Conservation (phyloP, 1,140 invertebrate species). For the Frieseomelitta varia region DNA sequence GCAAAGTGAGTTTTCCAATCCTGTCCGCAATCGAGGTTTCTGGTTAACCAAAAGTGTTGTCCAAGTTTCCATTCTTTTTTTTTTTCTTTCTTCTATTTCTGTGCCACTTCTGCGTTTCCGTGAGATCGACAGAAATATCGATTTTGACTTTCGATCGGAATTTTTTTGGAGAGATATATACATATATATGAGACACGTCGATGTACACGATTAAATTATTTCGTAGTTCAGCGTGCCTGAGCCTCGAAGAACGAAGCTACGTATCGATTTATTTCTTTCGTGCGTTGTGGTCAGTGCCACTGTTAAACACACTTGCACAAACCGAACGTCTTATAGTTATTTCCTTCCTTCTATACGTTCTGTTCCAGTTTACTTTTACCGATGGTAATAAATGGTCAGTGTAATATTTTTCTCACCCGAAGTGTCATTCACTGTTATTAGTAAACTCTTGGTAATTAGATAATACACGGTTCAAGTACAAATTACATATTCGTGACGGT, state of each 20-base stretch:
- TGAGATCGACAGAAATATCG: background rate
- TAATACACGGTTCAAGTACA: no score
- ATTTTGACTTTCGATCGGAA: background rate
- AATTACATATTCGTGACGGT: constrained; percentile 17
- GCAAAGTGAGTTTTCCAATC: constrained; percentile 87
- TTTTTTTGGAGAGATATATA: background rate
- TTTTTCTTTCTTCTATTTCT: no score
- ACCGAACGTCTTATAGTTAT: background rate
- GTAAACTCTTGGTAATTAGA: background rate
- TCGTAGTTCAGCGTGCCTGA: constrained; percentile 11
- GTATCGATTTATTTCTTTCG: constrained; percentile 42
- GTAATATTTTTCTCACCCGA: background rate
- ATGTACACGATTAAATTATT: constrained; percentile 15
- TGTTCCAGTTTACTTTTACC: background rate
- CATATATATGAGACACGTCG: no score
- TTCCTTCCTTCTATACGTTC: no score
- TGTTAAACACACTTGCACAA: background rate
- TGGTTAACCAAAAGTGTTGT: background rate
- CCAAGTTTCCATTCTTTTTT: no score
- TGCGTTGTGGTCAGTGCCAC: constrained; percentile 19
- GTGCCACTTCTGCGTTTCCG: background rate
- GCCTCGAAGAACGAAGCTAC: background rate
- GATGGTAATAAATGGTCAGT: background rate
- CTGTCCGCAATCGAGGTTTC: no score
- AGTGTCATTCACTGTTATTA: background rate